These are phyloP conservation scores for Sinhomidia bicolor DNA, from an alignment of 2,888 invertebrate species.

Conservation along the genomic window DNA sequence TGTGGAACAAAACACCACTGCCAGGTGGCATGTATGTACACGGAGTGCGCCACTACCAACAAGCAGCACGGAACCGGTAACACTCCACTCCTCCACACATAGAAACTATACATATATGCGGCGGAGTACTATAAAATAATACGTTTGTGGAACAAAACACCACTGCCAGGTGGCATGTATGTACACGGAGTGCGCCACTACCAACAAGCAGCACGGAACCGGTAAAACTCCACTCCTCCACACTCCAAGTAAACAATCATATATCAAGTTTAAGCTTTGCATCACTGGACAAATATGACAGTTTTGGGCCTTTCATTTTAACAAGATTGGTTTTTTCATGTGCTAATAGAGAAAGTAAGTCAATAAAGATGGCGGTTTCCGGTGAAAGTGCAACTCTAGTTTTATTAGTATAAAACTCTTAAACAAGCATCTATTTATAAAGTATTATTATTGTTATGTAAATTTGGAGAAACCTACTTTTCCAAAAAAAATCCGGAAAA, in stretches of 20 bases:
- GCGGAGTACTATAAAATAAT: too few species aligned
- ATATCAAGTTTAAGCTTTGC: background rate
- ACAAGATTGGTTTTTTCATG: conserved; percentile 13
- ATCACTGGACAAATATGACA: conserved; percentile 27
- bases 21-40: conserved; percentile 53
- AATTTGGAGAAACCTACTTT: too few species aligned
- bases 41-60: background rate
- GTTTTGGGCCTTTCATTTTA: conserved; percentile 17
- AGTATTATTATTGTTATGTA: too few species aligned
- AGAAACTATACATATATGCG: too few species aligned
- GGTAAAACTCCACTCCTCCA: background rate
- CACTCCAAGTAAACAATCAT: conserved; percentile 15
- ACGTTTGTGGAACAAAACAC: background rate
- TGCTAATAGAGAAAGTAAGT: background rate
- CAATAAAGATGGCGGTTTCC: too few species aligned
- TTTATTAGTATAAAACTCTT: too few species aligned
- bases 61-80: background rate
- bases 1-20: background rate
- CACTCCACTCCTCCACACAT: background rate
- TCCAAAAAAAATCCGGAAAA: background rate
- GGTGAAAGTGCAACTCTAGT: too few species aligned
- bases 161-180: conserved; percentile 52
- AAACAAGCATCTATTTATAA: too few species aligned
- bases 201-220: background rate
- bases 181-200: background rate